A percentile compares a stretch with the other conserved stretches of the same genome.
Conservation (phyloP, 2,113 vertebrate species). For the Lycaon pictus region DNA sequence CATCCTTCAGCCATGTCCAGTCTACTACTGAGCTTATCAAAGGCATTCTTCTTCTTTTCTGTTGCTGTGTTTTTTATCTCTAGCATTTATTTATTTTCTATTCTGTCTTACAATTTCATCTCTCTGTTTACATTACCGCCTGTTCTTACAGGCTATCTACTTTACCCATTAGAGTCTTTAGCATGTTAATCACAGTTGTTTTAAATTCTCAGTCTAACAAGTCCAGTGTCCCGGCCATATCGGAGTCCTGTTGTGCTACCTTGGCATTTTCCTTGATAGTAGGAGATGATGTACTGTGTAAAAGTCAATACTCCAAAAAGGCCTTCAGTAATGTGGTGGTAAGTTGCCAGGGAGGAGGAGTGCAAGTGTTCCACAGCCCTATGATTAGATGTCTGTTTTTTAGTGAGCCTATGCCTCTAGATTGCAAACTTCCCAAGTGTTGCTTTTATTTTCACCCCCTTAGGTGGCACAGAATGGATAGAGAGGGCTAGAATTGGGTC, state of each 20-base stretch:
- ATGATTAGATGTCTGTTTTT: not conserved
- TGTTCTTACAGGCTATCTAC: not conserved
- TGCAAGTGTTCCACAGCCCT: not conserved
- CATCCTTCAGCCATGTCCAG: not conserved
- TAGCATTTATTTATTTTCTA: not conserved
- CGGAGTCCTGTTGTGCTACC: not conserved
- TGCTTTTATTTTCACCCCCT: not conserved
- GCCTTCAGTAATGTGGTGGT: not conserved
- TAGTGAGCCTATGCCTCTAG: not conserved
- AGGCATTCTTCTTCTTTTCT: not conserved
- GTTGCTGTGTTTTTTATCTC: not conserved
- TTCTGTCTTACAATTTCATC: not conserved
- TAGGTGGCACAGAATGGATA: not conserved
- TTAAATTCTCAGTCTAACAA: not conserved
- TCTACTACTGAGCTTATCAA: not conserved
- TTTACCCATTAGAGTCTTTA: not conserved
- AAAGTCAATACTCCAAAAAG: not conserved
- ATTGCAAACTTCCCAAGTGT: not conserved
- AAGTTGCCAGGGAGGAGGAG: not conserved
- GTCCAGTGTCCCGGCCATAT: not conserved
- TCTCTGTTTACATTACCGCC: not conserved
- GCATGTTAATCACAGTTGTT: conserved; percentile 22
- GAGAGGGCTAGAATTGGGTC: not conserved
- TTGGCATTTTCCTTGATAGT: not conserved
- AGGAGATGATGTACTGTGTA: not conserved